Base-by-base conservation (phyloP, 2,888 invertebrate species). In the Flexamia atlantica region DNA sequence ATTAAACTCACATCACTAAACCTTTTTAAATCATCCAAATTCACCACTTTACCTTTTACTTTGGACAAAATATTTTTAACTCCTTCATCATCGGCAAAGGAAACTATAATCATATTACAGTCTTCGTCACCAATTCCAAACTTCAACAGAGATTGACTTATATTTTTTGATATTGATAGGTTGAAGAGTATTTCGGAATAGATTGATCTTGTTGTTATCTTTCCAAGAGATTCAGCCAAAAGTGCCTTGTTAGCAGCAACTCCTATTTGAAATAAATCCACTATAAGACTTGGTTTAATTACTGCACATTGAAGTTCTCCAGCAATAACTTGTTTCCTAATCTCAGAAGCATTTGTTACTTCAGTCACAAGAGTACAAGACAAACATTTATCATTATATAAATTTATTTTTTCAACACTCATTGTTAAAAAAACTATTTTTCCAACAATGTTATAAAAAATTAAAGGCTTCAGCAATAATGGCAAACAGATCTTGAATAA, bases 191-290 rank as follows among this genome's bases (percentile, higher is more conserved):
- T 91, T 90, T 95, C 95, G 0, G 94, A 92, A 88, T 91, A 93
- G 0, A 95, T 88, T 10, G 91, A 92, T 87, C 92, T 93, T 0
- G 95, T 95, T 0, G 92, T 92, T 88, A 94, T 90, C 46, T 89
- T 90, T 14, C 89, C 89, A 0, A 88, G 88, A 87, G 91, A 92
- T 76, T 92, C 90, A 0, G 92, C 90, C 0, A 93, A 87, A 0
- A 91, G 91, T 1, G 95, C 94, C 89, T 92, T 93, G 88, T 95
- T 95, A 0, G 94, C 94, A 0, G 95, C 95, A 9, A 94, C 92
- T 0, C 91, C 91, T 12, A 95, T 89, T 90, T 93, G 93, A 87
- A 93, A 92, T 2, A 93, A 92, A 88, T 94, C 93, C 57, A 92
- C 85, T 85, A 95, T 91, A 82, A 94, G 88, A 83, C 89, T 89